Evolutionary conservation across 2,888 invertebrate species (phyloP).

Genomic region (Drosophila vallismaia): DNA sequence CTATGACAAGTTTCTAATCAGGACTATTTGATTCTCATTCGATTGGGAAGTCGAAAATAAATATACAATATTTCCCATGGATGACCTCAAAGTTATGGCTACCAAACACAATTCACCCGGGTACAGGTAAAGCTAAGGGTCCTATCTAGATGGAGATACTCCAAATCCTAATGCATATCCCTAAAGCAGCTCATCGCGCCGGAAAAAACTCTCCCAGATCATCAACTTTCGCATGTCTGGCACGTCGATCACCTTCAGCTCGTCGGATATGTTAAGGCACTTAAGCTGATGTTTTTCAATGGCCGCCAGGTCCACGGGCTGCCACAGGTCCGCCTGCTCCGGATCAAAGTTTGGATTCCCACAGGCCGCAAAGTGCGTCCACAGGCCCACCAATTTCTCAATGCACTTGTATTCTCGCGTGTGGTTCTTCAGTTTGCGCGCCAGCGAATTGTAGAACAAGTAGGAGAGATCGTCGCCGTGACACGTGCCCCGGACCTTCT

Average conservation of each 20-base stretch:
- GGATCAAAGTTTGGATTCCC: slow-evolving; percentile 81
- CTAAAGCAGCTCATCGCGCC: slow-evolving; percentile 77
- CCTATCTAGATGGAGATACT: slow-evolving; percentile 32
- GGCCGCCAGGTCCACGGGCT: slow-evolving; percentile 66
- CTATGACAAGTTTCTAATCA: neutral
- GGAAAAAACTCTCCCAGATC: slow-evolving; percentile 82
- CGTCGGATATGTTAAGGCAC: slow-evolving; percentile 83
- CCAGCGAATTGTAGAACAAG: slow-evolving; percentile 82
- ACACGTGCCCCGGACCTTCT: slow-evolving; percentile 82
- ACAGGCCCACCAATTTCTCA: slow-evolving; percentile 81
- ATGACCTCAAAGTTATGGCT: neutral
- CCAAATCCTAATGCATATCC: slow-evolving; percentile 2
- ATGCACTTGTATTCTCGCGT: slow-evolving; percentile 82
- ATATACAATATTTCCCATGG: too few species aligned
- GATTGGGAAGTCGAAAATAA: neutral
- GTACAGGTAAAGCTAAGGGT: slow-evolving; percentile 27
- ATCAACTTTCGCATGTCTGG: slow-evolving; percentile 81
- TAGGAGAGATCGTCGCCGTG: slow-evolving; percentile 84
- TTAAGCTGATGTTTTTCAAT: slow-evolving; percentile 77
- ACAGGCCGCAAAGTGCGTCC: slow-evolving; percentile 81
- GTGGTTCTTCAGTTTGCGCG: slow-evolving; percentile 77
- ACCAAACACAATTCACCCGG: slow-evolving; percentile 14
- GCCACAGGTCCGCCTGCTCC: slow-evolving; percentile 76
- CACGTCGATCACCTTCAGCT: slow-evolving; percentile 81
- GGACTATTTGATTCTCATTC: neutral